Conservation (phyloP, 2,888 invertebrate genomes). For the Microctonus hyperodae region DNA sequence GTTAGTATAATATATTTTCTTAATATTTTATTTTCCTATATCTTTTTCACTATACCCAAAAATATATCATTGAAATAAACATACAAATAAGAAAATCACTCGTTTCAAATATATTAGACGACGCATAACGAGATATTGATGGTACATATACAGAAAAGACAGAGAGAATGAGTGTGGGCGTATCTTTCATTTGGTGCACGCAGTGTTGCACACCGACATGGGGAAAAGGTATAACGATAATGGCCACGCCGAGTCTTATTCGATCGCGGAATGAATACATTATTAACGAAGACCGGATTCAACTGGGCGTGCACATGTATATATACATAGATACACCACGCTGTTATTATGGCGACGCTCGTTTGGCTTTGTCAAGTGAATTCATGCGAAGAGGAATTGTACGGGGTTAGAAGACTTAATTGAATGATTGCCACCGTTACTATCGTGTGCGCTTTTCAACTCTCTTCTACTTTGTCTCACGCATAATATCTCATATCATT, state of each 20-base stretch:
- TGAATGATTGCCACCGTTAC: slow-evolving; percentile 56
- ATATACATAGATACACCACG: not conserved
- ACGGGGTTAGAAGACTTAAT: slow-evolving; percentile 52
- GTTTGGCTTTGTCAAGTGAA: slow-evolving; percentile 56
- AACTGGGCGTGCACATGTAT: slow-evolving; percentile 15
- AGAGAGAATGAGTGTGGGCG: slow-evolving; percentile 23
- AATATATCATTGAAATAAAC: not conserved
- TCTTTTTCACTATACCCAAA: too few species aligned
- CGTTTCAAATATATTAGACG: not conserved
- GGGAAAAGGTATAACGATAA: slow-evolving; percentile 33
- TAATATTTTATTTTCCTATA: not conserved
- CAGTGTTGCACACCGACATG: slow-evolving; percentile 1
- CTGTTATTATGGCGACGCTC: slow-evolving; percentile 33
- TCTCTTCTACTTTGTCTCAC: slow-evolving; percentile 7
- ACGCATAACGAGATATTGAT: slow-evolving; percentile 27
- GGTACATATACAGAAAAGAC: slow-evolving; percentile 7
- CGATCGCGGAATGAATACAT: slow-evolving; percentile 32
- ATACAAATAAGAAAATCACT: slow-evolving; percentile 4
- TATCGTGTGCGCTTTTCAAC: slow-evolving; percentile 24
- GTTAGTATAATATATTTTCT: not conserved
- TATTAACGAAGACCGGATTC: slow-evolving; percentile 30
- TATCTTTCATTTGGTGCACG: slow-evolving; percentile 24
- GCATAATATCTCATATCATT: too few species aligned
- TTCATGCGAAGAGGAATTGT: slow-evolving; percentile 56
- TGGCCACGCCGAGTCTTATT: slow-evolving; percentile 31